These are phyloP conservation scores for Apodemia mormo DNA, from an alignment of 2,888 invertebrate genomes.

Conservation along the genomic window DNA sequence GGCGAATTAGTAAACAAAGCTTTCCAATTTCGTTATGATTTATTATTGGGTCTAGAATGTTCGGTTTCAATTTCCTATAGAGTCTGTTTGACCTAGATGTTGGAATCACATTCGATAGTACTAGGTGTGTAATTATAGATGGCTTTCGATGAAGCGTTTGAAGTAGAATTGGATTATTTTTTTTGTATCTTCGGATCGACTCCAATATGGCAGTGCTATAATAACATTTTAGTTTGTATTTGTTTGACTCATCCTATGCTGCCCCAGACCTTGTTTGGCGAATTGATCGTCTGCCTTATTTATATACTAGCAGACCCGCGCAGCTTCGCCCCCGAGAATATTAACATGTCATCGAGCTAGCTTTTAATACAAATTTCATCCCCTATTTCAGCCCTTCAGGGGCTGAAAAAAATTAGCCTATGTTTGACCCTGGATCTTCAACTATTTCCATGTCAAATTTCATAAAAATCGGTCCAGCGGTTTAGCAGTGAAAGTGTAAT, in stretches of 20 bases:
- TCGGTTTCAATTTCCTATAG: slow-evolving; percentile 18
- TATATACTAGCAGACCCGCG: too few species aligned
- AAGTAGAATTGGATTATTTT: slow-evolving; percentile 15
- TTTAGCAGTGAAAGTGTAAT: too few species aligned
- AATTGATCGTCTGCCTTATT: background rate
- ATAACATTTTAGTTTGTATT: background rate
- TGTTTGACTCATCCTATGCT: background rate
- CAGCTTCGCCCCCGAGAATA: too few species aligned
- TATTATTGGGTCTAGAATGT: slow-evolving; percentile 18
- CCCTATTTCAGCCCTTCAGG: too few species aligned
- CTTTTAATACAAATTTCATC: too few species aligned
- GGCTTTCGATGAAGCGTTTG: slow-evolving; percentile 15
- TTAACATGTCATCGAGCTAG: too few species aligned
- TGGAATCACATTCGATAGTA: slow-evolving; percentile 19
- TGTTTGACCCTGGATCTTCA: too few species aligned
- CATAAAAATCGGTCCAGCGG: too few species aligned
- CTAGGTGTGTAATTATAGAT: slow-evolving; percentile 19
- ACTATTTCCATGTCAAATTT: too few species aligned
- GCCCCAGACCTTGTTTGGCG: background rate
- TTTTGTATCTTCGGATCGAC: background rate
- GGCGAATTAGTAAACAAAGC: slow-evolving; percentile 18
- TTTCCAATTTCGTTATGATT: slow-evolving; percentile 10
- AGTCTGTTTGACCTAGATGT: slow-evolving; percentile 21
- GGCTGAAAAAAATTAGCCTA: too few species aligned
- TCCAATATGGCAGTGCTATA: background rate